Evolutionary conservation across 2,888 invertebrate species (phyloP), one percentile per base, ranked within the genome.

Genomic region (Pimpla rufipes): DNA sequence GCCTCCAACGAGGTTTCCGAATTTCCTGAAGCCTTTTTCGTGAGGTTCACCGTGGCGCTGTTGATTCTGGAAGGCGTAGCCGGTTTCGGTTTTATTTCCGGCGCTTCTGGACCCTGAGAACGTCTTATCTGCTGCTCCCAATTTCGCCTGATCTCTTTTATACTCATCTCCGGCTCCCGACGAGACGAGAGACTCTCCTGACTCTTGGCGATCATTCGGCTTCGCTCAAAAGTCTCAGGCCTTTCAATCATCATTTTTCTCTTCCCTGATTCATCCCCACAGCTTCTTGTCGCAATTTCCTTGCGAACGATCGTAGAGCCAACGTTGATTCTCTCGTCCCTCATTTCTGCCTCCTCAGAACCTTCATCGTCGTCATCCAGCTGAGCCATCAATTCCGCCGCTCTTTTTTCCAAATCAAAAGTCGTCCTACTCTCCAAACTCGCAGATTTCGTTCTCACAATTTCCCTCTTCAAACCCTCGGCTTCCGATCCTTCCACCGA

Each of bases 321-420:
- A 8, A 83, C 62, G 35, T 81, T 83, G 16, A 83, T 78, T 85
- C 85, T 88, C 64, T 84, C 82, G 18, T 74, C 70, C 10, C 47
- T 64, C 11, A 57, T 35, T 85, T 90, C 88, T 2, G 40, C 80
- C 88, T 87, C 90, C 92, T 81, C 59, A 6, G 93, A 3, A 89
- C 87, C 29, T 87, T 88, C 91, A 89, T 94, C 93, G 89, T 93
- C 92, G 45, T 93, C 89, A 62, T 92, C 92, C 73, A 93, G 62
- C 70, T 92, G 86, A 0, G 92, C 91, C 90, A 93, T 90, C 42
- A 93, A 71, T 21, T 91, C 86, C 0, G 92, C 91, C 0, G 91
- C 93, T 37, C 92, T 88, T 71, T 89, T 91, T 35, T 93, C 93
- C 13, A 93, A 76, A 40, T 91, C 91, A 23, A 85, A 83, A 5